A percentile compares a stretch with the other conserved stretches of the same genome.
phyloP scores from a whole-genome alignment of 30 jellyfish, hydroid and myxozoan genomes.

The Hydra vulgaris region DNA sequence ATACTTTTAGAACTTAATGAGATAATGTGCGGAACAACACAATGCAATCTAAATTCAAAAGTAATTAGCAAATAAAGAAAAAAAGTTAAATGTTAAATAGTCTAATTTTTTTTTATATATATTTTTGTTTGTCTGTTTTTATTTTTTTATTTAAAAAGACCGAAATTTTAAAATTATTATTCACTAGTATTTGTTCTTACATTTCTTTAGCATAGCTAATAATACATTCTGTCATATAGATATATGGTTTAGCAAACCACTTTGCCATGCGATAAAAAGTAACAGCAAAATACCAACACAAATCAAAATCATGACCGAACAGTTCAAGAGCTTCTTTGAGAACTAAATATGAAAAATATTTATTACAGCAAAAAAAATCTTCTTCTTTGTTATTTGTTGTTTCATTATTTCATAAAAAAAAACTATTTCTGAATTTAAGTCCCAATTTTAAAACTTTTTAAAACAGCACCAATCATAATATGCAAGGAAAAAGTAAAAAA shows the following conservation, averaged over 20 bases:
- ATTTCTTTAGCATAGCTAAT: slow-evolving; percentile 39
- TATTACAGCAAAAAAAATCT: background rate
- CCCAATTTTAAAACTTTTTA: no score
- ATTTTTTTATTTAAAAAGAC: no score
- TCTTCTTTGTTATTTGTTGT: no score
- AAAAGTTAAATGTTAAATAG: background rate
- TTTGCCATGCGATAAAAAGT: slow-evolving; percentile 58
- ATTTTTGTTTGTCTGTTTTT: no score
- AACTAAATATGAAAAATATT: background rate
- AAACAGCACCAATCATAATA: no score
- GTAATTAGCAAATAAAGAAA: background rate
- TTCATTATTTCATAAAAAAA: no score
- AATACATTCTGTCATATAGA: slow-evolving; percentile 49
- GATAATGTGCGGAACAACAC: slow-evolving; percentile 64
- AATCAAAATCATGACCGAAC: slow-evolving; percentile 30
- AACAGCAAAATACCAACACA: slow-evolving; percentile 62
- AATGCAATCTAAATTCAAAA: slow-evolving; percentile 45
- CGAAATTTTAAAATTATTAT: no score
- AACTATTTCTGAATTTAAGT: no score
- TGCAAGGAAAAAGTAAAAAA: no score
- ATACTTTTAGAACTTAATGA: slow-evolving; percentile 44
- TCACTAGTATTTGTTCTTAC: no score
- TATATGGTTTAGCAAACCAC: slow-evolving; percentile 80
- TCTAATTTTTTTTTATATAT: no score
- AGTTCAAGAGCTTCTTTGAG: background rate